Evolutionary conservation across 2,113 vertebrate genomes (phyloP).

Genomic region (Nyctibius bracteatus): DNA sequence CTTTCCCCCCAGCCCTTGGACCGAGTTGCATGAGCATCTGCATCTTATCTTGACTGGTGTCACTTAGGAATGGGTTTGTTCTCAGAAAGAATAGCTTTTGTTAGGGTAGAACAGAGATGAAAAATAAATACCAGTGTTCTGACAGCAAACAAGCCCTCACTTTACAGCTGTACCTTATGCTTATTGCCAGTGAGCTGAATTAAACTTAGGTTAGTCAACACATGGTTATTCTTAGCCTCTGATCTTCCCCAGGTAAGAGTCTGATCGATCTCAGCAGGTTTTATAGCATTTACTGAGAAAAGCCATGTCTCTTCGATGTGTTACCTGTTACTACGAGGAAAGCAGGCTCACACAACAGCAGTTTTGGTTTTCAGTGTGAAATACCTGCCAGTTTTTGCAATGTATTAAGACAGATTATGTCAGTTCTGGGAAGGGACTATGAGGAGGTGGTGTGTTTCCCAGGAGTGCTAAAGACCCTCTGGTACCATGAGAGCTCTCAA

Average conservation of each 20-base stretch:
- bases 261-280: not conserved
- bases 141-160: not conserved
- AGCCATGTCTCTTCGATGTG: not conserved
- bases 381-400: not conserved
- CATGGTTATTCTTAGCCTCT: not conserved
- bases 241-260: not conserved
- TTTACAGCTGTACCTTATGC: not conserved
- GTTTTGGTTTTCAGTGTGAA: not conserved
- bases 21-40: not conserved
- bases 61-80: not conserved
- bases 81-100: not conserved
- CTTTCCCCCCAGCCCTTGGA: not conserved
- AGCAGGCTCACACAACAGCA: not conserved
- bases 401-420: not conserved
- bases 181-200: not conserved
- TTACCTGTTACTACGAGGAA: not conserved
- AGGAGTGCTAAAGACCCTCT: not conserved
- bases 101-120: not conserved
- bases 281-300: not conserved
- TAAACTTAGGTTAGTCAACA: not conserved
- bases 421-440: not conserved
- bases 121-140: not conserved
- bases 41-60: accelerated
- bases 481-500: not conserved
- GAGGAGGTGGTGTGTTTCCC: not conserved